These are phyloP conservation scores for Ormyrus labotus DNA, from an alignment of 2,888 invertebrate genomes.

Conservation along the genomic window DNA sequence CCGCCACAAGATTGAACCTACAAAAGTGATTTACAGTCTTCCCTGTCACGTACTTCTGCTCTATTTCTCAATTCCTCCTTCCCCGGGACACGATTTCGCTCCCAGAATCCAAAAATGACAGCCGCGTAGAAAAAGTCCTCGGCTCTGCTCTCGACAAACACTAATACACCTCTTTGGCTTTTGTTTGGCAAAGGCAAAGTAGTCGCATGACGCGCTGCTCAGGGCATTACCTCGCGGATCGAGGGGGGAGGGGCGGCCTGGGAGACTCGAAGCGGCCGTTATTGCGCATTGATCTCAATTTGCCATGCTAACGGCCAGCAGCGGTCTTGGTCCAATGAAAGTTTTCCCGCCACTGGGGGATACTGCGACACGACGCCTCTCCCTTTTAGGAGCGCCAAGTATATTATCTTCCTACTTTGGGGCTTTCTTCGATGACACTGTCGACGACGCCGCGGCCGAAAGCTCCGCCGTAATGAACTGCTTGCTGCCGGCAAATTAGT, in stretches of 20 bases:
- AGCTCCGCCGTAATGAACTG: constrained; percentile 23
- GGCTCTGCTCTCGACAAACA: not conserved
- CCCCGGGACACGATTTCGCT: constrained; percentile 17
- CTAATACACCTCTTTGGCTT: not conserved
- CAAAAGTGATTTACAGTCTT: constrained; percentile 39
- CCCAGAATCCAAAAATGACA: constrained; percentile 19
- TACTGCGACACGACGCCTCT: constrained; percentile 1
- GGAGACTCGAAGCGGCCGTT: constrained; percentile 31
- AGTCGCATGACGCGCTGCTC: not conserved
- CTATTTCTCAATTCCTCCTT: constrained; percentile 43
- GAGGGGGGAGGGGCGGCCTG: constrained; percentile 6
- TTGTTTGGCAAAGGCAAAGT: constrained; percentile 41
- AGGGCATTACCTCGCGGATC: constrained; percentile 3
- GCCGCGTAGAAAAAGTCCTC: constrained; percentile 23
- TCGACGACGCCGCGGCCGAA: too few species aligned
- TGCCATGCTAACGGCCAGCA: constrained; percentile 46
- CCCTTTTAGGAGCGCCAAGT: constrained; percentile 2
- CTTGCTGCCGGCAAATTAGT: constrained; percentile 37
- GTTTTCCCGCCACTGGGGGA: constrained; percentile 38
- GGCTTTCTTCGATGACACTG: constrained; percentile 36
- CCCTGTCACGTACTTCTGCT: constrained; percentile 35
- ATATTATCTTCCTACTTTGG: constrained; percentile 19
- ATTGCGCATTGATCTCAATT: constrained; percentile 58
- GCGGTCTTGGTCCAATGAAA: constrained; percentile 38
- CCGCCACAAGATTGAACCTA: not conserved